phyloP scores from a whole-genome alignment of 2,113 vertebrate genomes.

The Caranx melampygus region DNA sequence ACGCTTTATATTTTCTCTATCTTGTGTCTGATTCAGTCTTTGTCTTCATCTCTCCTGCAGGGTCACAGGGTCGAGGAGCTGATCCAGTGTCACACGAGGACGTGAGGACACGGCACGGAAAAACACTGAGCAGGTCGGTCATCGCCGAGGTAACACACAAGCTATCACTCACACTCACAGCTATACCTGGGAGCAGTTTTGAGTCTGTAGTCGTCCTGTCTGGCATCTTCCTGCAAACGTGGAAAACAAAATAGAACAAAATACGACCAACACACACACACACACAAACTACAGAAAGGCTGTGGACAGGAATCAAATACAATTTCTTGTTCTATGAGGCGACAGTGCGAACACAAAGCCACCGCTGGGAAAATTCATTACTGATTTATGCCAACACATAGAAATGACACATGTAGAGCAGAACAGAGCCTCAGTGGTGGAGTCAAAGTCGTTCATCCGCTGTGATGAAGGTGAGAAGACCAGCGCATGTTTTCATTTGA shows the following conservation, averaged over 20 bases:
- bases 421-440: slow-evolving; percentile 8
- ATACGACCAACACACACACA: not conserved
- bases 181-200: slow-evolving; percentile 4
- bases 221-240: not conserved
- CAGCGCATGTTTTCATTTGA: slow-evolving; percentile 7
- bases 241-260: not conserved
- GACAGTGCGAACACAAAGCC: not conserved
- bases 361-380: slow-evolving; percentile 22
- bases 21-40: slow-evolving; percentile 1
- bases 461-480: slow-evolving; percentile 4
- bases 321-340: slow-evolving; percentile 9
- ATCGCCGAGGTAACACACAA: slow-evolving; percentile 4
- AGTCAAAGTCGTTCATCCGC: not conserved
- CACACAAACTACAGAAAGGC: not conserved
- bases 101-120: not conserved
- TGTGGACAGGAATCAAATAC: slow-evolving; percentile 11
- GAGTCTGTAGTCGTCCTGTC: not conserved
- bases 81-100: not conserved
- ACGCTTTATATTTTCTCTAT: not conserved
- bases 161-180: slow-evolving; percentile 14
- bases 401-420: slow-evolving; percentile 18
- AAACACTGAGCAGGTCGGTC: not conserved
- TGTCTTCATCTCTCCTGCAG: not conserved
- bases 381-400: slow-evolving; percentile 8
- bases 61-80: not conserved